Base-by-base conservation (phyloP, 2,113 vertebrate species). In the Hipposideros armiger region DNA sequence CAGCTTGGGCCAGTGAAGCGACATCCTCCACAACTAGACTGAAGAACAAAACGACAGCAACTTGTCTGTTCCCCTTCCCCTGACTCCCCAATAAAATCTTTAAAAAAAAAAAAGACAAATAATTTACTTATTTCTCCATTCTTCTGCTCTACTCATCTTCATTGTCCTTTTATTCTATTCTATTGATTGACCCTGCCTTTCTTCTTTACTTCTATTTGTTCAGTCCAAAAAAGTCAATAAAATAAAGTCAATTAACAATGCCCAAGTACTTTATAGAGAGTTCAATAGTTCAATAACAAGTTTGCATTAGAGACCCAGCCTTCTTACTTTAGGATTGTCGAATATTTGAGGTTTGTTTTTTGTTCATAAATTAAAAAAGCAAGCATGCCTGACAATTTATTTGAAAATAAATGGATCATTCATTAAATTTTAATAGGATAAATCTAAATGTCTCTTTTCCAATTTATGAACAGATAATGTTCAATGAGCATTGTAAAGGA, bases 391-490 rank as follows among this genome's bases (percentile, higher is more conserved):
- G 13, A 11, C 14, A 64, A 69, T 70, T 56, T 73, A 50, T 45
- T 47, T 77, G 50, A 90, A 96, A 87, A 92, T 77, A 64, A 91
- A 78, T 56, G 17, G 15, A 50, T 47, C 32, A 66, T 30, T 83
- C 2, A 58, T 62, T 60, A 84, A 56, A 69, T 26, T 32, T 56
- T 87, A 78, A 47, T 40, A 69, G 4, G 19, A 52, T 82, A 94
- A 66, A 81, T 58, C 17, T 70, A 69, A 95, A 83, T 81, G 56
- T 73, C 45, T 82, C 32, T 74, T 73, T 36, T 2, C 8, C 24
- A 94, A 70, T 32, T 73, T 70, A 74, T 94, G 16, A 69, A 60
- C 10, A 85, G 58, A 85, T 76, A 87, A 69, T 76, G 26, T 87
- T 91, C 30, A 91, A 17, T 76, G 16, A 80, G 24, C 4, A 66